These are phyloP conservation scores for Cosmia trapezina DNA, from an alignment of 2,888 invertebrate species.

Conservation along the genomic window DNA sequence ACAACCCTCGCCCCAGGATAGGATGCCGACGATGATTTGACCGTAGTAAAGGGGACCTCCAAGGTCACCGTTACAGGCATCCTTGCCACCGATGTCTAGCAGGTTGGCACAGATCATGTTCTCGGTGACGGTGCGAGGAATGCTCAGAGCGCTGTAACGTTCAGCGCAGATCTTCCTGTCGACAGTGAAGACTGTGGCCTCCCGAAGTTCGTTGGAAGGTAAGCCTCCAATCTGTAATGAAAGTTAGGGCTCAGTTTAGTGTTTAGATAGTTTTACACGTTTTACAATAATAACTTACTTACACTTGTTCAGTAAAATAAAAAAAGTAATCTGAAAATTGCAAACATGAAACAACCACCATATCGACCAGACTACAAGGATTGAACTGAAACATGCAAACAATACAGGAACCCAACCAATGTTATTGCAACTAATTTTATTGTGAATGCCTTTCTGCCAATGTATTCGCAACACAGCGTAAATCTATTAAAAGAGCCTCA, in stretches of 20 bases:
- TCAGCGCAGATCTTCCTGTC: constrained; percentile 22
- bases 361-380: background rate
- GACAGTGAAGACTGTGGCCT: constrained; percentile 30
- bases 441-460: background rate
- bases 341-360: background rate
- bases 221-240: constrained; percentile 39
- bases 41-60: constrained; percentile 86
- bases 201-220: constrained; percentile 32
- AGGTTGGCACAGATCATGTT: constrained; percentile 81
- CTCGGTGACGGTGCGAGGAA: constrained; percentile 64
- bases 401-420: background rate
- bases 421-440: background rate
- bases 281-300: too few species aligned
- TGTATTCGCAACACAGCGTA: background rate
- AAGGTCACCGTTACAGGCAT: constrained; percentile 83
- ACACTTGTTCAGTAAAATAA: too few species aligned
- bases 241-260: background rate
- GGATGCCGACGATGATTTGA: constrained; percentile 80
- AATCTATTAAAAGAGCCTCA: too few species aligned
- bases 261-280: background rate
- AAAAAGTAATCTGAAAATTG: background rate
- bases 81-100: constrained; percentile 70
- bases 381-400: background rate
- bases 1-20: constrained; percentile 87
- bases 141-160: constrained; percentile 30